These are phyloP conservation scores for Norana najaformis DNA, from an alignment of 2,888 invertebrate species.

Conservation along the genomic window DNA sequence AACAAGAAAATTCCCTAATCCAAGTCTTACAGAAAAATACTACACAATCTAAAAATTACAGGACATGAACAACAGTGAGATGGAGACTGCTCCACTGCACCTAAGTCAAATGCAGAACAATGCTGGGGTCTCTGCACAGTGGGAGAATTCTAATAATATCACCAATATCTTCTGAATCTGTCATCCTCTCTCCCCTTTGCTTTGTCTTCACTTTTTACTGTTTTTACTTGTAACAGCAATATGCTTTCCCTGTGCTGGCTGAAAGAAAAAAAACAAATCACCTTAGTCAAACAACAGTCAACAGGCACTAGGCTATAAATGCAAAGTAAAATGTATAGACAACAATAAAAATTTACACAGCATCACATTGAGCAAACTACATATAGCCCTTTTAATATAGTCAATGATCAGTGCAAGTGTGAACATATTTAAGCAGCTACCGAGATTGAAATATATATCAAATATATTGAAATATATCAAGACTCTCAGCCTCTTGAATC, in stretches of 20 bases:
- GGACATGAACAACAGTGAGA: neutral
- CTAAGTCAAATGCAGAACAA: neutral
- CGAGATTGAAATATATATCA: neutral
- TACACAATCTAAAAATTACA: conserved; percentile 13
- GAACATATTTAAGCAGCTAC: neutral
- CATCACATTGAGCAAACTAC: neutral
- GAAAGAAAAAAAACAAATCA: conserved; percentile 6
- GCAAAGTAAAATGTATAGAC: neutral
- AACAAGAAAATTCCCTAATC: neutral
- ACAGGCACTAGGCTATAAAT: neutral
- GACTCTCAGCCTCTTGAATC: neutral
- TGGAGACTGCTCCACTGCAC: neutral
- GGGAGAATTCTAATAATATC: neutral
- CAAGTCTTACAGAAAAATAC: neutral
- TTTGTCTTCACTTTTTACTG: conserved; percentile 21
- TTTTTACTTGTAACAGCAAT: conserved; percentile 25
- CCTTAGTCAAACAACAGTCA: neutral
- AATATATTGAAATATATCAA: neutral
- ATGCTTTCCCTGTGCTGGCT: conserved; percentile 20
- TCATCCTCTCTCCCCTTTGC: neutral
- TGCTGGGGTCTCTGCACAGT: neutral
- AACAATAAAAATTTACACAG: neutral
- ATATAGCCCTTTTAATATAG: neutral
- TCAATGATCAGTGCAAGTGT: neutral
- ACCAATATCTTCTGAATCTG: neutral